These are phyloP conservation scores for Caenorhabditis uteleia DNA, from an alignment of 2,888 invertebrate species.

Conservation along the genomic window DNA sequence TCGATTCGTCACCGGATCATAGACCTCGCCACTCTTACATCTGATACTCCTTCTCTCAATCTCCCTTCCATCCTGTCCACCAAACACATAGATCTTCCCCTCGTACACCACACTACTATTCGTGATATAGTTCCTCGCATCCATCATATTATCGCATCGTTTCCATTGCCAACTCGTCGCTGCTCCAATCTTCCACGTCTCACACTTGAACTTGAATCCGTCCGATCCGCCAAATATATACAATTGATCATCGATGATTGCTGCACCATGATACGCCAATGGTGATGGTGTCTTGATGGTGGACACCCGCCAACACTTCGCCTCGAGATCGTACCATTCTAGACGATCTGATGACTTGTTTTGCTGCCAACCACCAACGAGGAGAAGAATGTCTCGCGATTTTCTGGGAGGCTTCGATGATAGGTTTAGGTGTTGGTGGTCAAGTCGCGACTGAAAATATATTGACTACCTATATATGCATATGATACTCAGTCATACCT, in stretches of 20 bases:
- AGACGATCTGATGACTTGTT: conserved; percentile 19
- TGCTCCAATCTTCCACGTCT: conserved; percentile 25
- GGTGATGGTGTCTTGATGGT: conserved; percentile 10
- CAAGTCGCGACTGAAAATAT: conserved; percentile 4
- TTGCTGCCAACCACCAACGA: conserved; percentile 33
- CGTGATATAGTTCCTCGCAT: conserved; percentile 32
- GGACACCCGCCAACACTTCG: conserved; percentile 14
- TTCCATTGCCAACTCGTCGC: conserved; percentile 13
- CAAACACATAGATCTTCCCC: conserved; percentile 39
- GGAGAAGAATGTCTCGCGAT: conserved; percentile 14
- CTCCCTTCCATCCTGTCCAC: conserved; percentile 27
- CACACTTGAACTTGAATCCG: conserved; percentile 12
- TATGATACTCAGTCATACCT: no score
- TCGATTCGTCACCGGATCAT: conserved; percentile 19
- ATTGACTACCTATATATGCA: no score
- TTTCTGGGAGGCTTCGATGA: conserved; percentile 17
- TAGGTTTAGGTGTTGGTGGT: conserved; percentile 9
- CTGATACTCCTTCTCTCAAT: conserved; percentile 9
- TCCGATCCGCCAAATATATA: conserved; percentile 33
- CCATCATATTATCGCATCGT: conserved; percentile 28
- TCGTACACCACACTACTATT: conserved; percentile 32
- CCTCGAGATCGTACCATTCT: conserved; percentile 31
- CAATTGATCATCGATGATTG: conserved; percentile 11
- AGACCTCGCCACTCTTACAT: conserved; percentile 23
- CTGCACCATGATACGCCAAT: conserved; percentile 32